Conservation (phyloP, 2,888 invertebrate genomes). For the Tridacna crocea region DNA sequence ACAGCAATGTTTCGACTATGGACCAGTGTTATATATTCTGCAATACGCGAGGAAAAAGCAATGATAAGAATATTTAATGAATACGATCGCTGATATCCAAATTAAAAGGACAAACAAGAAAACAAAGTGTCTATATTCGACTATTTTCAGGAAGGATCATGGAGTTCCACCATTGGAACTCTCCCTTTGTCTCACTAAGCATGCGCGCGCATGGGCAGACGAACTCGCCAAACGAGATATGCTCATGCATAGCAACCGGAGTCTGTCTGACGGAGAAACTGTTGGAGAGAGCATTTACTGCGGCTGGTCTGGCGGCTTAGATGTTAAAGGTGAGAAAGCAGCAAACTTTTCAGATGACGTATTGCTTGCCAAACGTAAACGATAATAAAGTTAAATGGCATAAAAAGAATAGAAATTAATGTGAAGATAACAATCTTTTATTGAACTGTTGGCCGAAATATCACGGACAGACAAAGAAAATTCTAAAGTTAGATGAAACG, state of each 20-base stretch:
- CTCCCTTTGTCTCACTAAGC: conserved; percentile 23
- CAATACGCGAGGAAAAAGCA: no score
- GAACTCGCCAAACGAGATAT: conserved; percentile 27
- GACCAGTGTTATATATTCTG: neutral
- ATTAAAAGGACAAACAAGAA: neutral
- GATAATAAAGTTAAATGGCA: neutral
- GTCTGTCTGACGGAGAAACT: neutral
- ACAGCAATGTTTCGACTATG: neutral
- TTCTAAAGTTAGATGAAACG: no score
- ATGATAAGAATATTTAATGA: neutral
- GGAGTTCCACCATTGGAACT: conserved; percentile 23
- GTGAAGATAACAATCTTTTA: no score
- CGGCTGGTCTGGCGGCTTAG: conserved; percentile 25
- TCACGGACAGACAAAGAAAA: no score
- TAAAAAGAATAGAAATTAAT: neutral
- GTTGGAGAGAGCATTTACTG: conserved; percentile 39
- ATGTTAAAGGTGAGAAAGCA: conserved; percentile 16
- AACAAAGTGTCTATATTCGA: neutral
- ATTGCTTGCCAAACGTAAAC: neutral
- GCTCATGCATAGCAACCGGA: conserved; percentile 38
- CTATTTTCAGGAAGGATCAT: conserved; percentile 22
- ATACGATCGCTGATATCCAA: neutral
- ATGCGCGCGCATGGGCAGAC: conserved; percentile 41
- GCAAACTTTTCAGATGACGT: neutral
- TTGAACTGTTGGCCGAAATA: no score